Conservation (phyloP, 1,140 invertebrate genomes). For the Eumeta japonica region DNA sequence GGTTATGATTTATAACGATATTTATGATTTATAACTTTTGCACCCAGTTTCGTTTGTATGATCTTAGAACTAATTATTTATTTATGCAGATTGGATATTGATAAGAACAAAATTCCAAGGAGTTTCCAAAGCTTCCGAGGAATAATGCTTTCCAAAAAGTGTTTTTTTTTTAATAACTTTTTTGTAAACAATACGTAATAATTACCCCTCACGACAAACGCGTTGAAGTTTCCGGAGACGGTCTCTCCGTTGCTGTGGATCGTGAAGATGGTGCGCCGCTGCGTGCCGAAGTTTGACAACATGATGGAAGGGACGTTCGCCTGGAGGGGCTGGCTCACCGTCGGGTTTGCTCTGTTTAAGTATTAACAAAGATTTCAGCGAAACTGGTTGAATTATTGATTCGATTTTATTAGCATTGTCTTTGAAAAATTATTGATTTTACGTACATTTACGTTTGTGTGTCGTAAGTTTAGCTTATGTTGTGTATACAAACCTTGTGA, state of each 20-base stretch:
- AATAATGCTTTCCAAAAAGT: no score
- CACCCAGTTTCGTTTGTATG: no score
- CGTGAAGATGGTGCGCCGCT: constrained; percentile 27
- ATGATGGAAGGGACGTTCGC: constrained; percentile 21
- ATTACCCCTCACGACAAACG: constrained; percentile 28
- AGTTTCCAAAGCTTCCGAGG: no score
- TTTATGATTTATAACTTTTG: no score
- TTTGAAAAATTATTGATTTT: no score
- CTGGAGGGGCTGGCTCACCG: constrained; percentile 24
- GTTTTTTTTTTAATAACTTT: no score
- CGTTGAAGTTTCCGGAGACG: constrained; percentile 37
- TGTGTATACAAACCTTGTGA: constrained; percentile 19
- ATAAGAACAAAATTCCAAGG: not conserved
- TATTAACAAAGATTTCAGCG: not conserved
- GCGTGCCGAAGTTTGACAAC: constrained; percentile 19
- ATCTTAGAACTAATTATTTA: no score
- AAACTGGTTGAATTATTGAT: no score
- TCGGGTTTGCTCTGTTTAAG: constrained; percentile 20
- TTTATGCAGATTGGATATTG: not conserved
- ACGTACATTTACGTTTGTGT: no score
- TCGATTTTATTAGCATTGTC: no score
- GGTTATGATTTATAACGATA: no score
- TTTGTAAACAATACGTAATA: not conserved
- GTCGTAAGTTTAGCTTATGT: no score
- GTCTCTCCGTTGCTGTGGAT: constrained; percentile 27